These are phyloP conservation scores for Silurus glanis DNA, from an alignment of 2,113 vertebrate species.

Conservation along the genomic window DNA sequence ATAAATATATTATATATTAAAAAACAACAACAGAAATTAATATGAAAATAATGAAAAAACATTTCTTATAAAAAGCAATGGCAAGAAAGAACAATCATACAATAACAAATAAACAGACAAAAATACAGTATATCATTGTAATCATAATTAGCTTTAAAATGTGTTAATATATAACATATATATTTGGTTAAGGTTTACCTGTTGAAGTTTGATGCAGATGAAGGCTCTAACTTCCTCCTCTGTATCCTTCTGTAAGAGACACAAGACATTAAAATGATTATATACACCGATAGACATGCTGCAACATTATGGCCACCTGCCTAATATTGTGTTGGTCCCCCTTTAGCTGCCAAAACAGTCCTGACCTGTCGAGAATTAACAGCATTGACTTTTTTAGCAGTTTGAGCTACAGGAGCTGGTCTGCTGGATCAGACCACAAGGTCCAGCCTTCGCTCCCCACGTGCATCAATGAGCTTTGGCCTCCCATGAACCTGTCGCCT, in stretches of 20 bases:
- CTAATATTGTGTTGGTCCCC: too few species aligned
- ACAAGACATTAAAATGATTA: not conserved
- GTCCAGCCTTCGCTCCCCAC: too few species aligned
- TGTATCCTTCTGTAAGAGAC: conserved; percentile 79
- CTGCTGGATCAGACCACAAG: too few species aligned
- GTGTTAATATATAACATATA: not conserved
- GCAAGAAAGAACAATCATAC: too few species aligned
- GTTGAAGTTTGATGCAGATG: conserved; percentile 75
- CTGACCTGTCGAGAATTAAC: too few species aligned
- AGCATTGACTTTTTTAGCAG: too few species aligned
- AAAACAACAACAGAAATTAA: not conserved
- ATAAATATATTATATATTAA: not conserved
- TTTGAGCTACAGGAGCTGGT: too few species aligned
- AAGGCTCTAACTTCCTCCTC: conserved; percentile 87
- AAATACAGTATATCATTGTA: not conserved
- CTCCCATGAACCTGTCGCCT: too few species aligned
- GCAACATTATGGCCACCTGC: too few species aligned
- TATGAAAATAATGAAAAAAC: not conserved
- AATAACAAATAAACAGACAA: not conserved
- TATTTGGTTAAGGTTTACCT: conserved; percentile 9
- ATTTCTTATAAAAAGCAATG: too few species aligned
- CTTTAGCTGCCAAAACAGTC: too few species aligned
- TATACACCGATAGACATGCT: not conserved
- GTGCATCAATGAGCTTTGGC: too few species aligned
- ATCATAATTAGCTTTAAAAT: not conserved